Base-by-base conservation (phyloP, 2,888 invertebrate genomes). In the Protodeltote pygarga region DNA sequence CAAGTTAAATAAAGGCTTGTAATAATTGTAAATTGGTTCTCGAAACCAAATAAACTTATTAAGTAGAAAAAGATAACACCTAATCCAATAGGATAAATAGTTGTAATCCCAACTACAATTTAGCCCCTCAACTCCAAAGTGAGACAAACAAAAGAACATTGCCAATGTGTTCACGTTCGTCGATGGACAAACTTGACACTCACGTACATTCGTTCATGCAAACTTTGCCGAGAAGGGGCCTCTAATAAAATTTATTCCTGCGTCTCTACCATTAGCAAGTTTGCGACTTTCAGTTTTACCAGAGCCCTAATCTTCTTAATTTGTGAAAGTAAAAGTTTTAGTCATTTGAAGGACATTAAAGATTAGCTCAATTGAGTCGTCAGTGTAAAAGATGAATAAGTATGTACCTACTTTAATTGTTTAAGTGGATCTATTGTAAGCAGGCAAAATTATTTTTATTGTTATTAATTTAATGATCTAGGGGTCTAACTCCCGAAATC, bases 241-340 rank as follows among this genome's bases (percentile, higher is more conserved):
- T 35, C 40, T 70, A 69, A 73, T 69, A 60, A 68, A 73, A 71
- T 73, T 60, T 72, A 74, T 71, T 67, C 63, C 51, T 60, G 31
- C 60, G 51, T 59, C 55, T 51, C 48, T 31, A 51, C 53, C 60
- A 67, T 72, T 71, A 73, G 48, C 41, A 60, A 69, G 58, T 73
- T 72, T 47, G 46, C 19, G 48, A 61, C 65, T 71, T 70, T 64
- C 49, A 52, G 32, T 21, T 52, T 50, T 44, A 54, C 45, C 41
- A 37, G 52, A 55, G 59, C 54, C 50, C 35, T 70, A 66, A 71
- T 70, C 65, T 63, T 51, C 53, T 58, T 64, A 63, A 68, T 66
- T 68, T 49, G 34, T 32, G 25, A 3, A 27, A 2, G 10, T 9
- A 4, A 14, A 14, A 19, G 19, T 11, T 27, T 0, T 8, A 13